Base-by-base conservation (phyloP, 92 coral and sea anemone genomes). In the Palythoa grandiflora region DNA sequence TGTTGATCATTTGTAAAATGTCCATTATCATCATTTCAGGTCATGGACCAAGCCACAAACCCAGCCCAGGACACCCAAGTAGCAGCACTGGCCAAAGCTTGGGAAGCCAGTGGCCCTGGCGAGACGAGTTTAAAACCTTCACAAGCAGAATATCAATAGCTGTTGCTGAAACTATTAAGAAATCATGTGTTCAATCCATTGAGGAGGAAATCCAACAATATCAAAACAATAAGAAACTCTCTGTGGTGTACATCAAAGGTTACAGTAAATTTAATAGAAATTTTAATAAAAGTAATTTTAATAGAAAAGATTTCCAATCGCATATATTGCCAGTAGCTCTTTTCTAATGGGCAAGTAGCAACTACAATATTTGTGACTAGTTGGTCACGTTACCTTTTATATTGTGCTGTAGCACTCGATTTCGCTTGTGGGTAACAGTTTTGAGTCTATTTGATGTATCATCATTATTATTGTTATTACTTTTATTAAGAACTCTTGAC, bases 91-190 rank as follows among this genome's bases (percentile, higher is more conserved):
- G 93, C 38, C 89, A 84, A 68, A 83, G 70, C 39, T 78, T 57
- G 60, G 53, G 87, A 35, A 78, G 88, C 28, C 92, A 80, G 65
- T 95, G 98, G 98, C 93, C 91, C 0, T 95, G 98, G 98, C 79
- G 98, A 38, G 94, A 93, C 35, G 96, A 95, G 72, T 95, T 95
- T 66, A 95, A 95, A 88, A 90, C 90, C 66, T 90, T 90, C 54
- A 87, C 86, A n/a, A 93, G 93, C 71, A 87, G 95, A 51, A 89
- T 95, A 84, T 95, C 98, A 68, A 61, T 89, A n/a, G 91, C 92
- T 20, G 89, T 95, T 59, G 92, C 87, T 81, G 96, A 93, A 15
- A 77, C 84, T 51, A 93, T 95, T 55, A 95, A 91, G 75, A 83
- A 91, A 71, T 86, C 91, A 5, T 89, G 92, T 75, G 93, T 91